Evolutionary conservation across 2,888 invertebrate species (phyloP).

Genomic region (Parthenolecanium corni): DNA sequence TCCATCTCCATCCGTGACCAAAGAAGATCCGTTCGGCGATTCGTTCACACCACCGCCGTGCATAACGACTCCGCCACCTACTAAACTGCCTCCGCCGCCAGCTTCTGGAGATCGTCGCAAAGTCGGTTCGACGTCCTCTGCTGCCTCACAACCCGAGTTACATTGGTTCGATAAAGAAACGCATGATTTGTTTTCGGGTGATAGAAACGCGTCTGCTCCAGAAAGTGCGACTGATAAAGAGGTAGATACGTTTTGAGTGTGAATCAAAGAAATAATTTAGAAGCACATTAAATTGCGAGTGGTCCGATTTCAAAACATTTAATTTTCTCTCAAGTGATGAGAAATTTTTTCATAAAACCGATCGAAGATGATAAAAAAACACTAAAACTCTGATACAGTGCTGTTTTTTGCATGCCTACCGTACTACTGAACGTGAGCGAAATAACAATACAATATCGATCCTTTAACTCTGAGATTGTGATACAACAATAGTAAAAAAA

Average conservation of each 20-base stretch:
- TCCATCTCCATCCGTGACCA: constrained; percentile 39
- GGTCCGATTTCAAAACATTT: too few relatives aligned
- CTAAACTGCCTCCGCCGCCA: constrained; percentile 38
- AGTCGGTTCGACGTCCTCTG: constrained; percentile 34
- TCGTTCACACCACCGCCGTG: constrained; percentile 48
- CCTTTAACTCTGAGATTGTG: too few relatives aligned
- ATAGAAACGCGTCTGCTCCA: neutral
- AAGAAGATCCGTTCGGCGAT: constrained; percentile 58
- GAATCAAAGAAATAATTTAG: too few relatives aligned
- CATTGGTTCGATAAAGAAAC: constrained; percentile 44
- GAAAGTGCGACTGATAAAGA: constrained; percentile 3
- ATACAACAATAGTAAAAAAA: too few relatives aligned
- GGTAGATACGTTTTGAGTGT: constrained; percentile 11
- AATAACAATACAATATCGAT: too few relatives aligned
- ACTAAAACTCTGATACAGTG: too few relatives aligned
- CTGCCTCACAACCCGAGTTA: constrained; percentile 34
- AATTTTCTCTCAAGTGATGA: too few relatives aligned
- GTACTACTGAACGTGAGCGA: too few relatives aligned
- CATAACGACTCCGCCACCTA: constrained; percentile 31
- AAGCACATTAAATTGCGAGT: too few relatives aligned
- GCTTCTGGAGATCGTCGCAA: constrained; percentile 37
- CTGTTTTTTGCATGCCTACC: too few relatives aligned
- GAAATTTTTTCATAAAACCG: too few relatives aligned
- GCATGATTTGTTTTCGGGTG: constrained; percentile 40
- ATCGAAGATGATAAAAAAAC: too few relatives aligned